Base-by-base conservation (phyloP, 2,797 vertebrate genomes). In the Miichthys miiuy region DNA sequence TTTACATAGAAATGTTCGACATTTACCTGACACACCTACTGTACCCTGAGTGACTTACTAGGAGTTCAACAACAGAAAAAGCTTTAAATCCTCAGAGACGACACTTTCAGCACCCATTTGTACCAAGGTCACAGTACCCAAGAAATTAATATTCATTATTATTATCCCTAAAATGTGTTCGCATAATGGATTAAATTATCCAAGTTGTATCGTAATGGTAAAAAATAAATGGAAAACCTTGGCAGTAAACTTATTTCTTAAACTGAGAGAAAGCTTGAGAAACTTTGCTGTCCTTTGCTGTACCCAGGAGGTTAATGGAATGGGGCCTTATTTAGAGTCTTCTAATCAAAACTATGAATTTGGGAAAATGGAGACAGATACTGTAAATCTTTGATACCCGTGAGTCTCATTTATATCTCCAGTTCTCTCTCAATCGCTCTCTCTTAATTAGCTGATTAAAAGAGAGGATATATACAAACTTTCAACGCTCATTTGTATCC, bases 291-390 rank as follows among this genome's bases (percentile, higher is more conserved):
- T 27, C 76, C 74, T 87, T 88, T 71, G 18, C 55, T 54, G 65
- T 69, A 48, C 73, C 20, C 61, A 58, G 67, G 86, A 88, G 81
- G 88, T 87, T 88, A 88, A 88, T 84, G 75, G 61, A 82, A 68
- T 5, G 34, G 13, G 23, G 3, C 34, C 52, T 75, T 79, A 83
- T 83, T 82, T 71, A 61, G 54, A 67, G 61, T n/a, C 41, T 23
- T 81, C 38, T 81, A 79, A 87, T 84, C 82, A 82, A 62, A 75
- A 75, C 13, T 76, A 46, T 25, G 44, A 76, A 72, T 27, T 21
- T n/a, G 5, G 54, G 44, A 23, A 79, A 84, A 79, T 52, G 67
- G 27, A 84, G 58, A 52, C 57, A 63, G 79, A 89, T 66, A 75
- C 65, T 61, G 69, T 80, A 79, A 87, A 88, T 78, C 79, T 84